Percentiles rank a stretch among this genome's conserved stretches.
These are phyloP conservation scores for Carduelis carduelis DNA, from an alignment of 2,797 vertebrate species.

Conservation along the genomic window DNA sequence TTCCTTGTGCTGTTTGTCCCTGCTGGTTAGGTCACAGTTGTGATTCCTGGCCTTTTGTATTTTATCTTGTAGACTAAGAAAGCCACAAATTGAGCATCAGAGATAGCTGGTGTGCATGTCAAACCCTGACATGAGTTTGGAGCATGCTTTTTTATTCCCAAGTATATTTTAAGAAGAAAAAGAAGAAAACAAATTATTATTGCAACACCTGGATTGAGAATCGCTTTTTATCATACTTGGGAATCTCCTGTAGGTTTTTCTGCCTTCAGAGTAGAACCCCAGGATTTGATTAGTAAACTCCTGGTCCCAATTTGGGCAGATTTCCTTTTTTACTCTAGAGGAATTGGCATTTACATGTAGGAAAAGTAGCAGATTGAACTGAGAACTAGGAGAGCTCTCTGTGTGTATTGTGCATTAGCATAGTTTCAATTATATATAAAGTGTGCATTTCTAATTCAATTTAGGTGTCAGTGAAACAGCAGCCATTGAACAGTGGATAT, in stretches of 20 bases:
- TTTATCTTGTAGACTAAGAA: background rate
- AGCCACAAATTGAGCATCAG: background rate
- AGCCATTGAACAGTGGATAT: background rate
- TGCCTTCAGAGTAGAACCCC: background rate
- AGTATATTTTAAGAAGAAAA: background rate
- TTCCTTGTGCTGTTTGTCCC: background rate
- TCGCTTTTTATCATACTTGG: background rate
- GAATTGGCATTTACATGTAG: background rate
- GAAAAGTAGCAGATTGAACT: background rate
- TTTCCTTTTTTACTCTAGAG: background rate
- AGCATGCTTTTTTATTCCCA: background rate
- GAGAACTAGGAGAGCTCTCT: background rate
- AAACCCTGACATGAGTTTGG: background rate
- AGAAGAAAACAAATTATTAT: background rate
- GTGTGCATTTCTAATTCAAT: background rate
- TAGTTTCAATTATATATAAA: background rate
- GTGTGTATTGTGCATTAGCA: background rate
- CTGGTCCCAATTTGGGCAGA: background rate
- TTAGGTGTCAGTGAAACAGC: background rate
- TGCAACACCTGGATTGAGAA: background rate
- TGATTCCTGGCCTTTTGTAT: fast-evolving
- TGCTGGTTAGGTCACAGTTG: background rate
- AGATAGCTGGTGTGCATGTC: background rate
- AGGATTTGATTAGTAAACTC: background rate
- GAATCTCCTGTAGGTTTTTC: background rate